Percentiles rank a stretch among this genome's conserved stretches.
These are phyloP conservation scores for Forbesichthys agassizii DNA, from an alignment of 2,113 vertebrate genomes.

Conservation along the genomic window DNA sequence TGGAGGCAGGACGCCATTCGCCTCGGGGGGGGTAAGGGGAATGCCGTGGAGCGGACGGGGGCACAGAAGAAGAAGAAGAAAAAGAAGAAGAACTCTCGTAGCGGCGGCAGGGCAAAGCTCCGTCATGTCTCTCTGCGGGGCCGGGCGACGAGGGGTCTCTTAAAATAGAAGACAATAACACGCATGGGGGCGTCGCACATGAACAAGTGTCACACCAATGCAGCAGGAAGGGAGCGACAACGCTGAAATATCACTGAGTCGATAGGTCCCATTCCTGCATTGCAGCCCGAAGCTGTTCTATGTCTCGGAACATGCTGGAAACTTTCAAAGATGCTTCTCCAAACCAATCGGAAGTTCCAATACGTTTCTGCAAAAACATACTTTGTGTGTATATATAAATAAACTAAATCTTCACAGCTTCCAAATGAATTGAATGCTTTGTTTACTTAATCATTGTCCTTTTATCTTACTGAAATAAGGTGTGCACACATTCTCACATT, in stretches of 20 bases:
- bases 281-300: slow-evolving; percentile 8
- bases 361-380: too few species aligned
- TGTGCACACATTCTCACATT: too few species aligned
- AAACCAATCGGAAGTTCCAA: too few species aligned
- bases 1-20: slow-evolving; percentile 59
- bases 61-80: slow-evolving; percentile 24
- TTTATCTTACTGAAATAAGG: too few species aligned
- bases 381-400: too few species aligned
- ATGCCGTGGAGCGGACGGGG: slow-evolving; percentile 31
- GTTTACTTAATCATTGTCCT: too few species aligned
- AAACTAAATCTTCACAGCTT: too few species aligned
- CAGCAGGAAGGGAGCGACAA: slow-evolving; percentile 48
- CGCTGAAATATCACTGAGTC: slow-evolving; percentile 45
- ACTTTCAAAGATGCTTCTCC: too few species aligned
- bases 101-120: slow-evolving; percentile 54
- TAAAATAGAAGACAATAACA: slow-evolving; percentile 75
- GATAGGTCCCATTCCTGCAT: slow-evolving; percentile 25
- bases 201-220: slow-evolving; percentile 32
- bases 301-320: slow-evolving; percentile 9
- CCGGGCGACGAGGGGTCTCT: slow-evolving; percentile 50
- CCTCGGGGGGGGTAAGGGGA: slow-evolving; percentile 54
- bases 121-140: slow-evolving; percentile 46
- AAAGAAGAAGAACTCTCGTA: slow-evolving; percentile 35
- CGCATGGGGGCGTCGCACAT: slow-evolving; percentile 61
- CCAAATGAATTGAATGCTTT: too few species aligned